Percentiles rank a stretch among this genome's conserved stretches.
Conservation (phyloP, 2,888 invertebrate genomes). For the Trichogramma dendrolimi region DNA sequence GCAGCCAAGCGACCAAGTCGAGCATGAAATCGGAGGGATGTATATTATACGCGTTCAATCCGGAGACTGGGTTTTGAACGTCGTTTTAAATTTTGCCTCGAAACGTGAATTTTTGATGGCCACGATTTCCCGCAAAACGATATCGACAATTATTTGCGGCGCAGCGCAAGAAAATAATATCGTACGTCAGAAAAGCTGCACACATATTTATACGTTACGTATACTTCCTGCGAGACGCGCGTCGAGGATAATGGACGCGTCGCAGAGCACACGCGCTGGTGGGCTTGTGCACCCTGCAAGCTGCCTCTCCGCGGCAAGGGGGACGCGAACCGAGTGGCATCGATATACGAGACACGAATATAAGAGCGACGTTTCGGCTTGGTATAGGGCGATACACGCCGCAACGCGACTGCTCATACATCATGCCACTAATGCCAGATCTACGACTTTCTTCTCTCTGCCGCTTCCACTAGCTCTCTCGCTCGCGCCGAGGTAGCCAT, state of each 20-base stretch:
- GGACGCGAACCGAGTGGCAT: constrained; percentile 29
- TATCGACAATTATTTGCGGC: background rate
- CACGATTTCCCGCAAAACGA: too few relatives aligned
- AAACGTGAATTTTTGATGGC: too few relatives aligned
- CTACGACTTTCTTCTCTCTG: constrained; percentile 45
- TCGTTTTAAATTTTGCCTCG: too few relatives aligned
- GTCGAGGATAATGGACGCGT: constrained; percentile 12
- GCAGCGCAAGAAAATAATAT: background rate
- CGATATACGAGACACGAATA: constrained; percentile 51
- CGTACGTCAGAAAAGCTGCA: too few relatives aligned
- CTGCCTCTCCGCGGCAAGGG: background rate
- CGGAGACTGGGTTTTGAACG: background rate
- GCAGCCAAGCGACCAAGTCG: background rate
- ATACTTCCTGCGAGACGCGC: too few relatives aligned
- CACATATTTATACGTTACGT: too few relatives aligned
- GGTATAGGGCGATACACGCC: constrained; percentile 40
- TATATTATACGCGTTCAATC: background rate
- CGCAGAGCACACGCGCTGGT: too few relatives aligned
- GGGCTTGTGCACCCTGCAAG: too few relatives aligned
- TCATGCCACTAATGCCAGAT: constrained; percentile 48
- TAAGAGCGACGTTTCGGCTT: constrained; percentile 28
- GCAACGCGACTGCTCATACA: constrained; percentile 42
- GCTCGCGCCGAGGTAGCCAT: too few relatives aligned
- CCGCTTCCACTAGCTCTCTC: constrained; percentile 10
- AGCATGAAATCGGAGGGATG: background rate